These are phyloP conservation scores for Rosalia funebris DNA, from an alignment of 2,888 invertebrate species.

Conservation along the genomic window DNA sequence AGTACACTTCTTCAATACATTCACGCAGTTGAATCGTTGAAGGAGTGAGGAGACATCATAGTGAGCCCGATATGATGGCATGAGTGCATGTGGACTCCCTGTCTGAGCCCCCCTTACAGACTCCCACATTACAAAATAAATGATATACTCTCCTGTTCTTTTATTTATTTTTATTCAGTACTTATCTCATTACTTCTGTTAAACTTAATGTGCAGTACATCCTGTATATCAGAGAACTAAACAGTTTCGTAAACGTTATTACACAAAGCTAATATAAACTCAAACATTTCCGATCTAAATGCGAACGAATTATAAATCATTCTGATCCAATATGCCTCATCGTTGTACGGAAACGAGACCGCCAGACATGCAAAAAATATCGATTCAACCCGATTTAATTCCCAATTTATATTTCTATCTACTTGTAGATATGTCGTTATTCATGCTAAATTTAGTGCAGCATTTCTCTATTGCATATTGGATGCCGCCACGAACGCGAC, in stretches of 20 bases:
- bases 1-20: no score
- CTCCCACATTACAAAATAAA: no score
- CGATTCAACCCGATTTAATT: conserved; percentile 31
- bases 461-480: conserved; percentile 31
- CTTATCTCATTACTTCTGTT: no score
- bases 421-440: conserved; percentile 1
- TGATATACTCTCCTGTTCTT: no score
- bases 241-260: background rate
- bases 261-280: background rate
- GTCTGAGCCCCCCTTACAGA: no score
- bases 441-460: conserved; percentile 19
- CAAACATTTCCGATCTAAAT: background rate
- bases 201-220: no score
- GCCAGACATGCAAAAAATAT: conserved; percentile 32
- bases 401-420: conserved; percentile 19
- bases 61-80: no score
- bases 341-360: background rate
- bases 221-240: no score
- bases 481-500: conserved; percentile 33
- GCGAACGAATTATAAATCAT: background rate
- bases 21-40: no score
- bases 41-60: no score
- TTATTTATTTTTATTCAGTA: no score
- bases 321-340: background rate
- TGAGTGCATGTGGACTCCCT: no score